Evolutionary conservation across 2,888 invertebrate genomes (phyloP).

Genomic region (Colletes collaris): DNA sequence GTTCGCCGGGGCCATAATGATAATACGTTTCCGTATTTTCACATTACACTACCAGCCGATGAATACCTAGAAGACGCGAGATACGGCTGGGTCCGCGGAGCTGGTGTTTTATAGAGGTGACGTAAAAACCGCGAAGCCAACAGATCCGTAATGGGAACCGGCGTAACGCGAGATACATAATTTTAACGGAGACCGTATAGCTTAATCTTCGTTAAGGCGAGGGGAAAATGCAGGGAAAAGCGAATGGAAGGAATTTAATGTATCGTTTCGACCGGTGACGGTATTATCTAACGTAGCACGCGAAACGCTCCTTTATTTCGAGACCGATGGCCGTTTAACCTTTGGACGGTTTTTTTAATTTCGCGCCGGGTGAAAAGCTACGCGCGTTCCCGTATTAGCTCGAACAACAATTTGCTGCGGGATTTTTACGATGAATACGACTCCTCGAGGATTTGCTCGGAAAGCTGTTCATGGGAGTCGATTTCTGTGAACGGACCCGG

Average conservation of each 20-base stretch:
- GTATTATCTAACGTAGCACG: slow-evolving; percentile 51
- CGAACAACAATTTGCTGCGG: neutral
- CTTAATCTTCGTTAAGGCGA: slow-evolving; percentile 41
- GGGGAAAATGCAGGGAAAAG: neutral
- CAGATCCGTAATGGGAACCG: slow-evolving; percentile 25
- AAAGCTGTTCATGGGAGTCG: no score
- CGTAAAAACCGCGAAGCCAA: slow-evolving; percentile 15
- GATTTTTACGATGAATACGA: neutral
- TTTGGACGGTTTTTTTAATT: slow-evolving; percentile 51
- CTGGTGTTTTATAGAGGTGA: neutral
- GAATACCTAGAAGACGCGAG: slow-evolving; percentile 43
- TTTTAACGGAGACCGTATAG: slow-evolving; percentile 20
- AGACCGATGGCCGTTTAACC: slow-evolving; percentile 42
- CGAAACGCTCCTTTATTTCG: slow-evolving; percentile 50
- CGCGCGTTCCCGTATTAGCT: neutral
- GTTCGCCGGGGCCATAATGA: slow-evolving; percentile 59
- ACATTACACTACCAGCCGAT: slow-evolving; percentile 36
- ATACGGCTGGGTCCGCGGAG: neutral
- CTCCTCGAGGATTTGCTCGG: no score
- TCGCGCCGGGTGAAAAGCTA: slow-evolving; percentile 17
- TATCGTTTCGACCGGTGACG: slow-evolving; percentile 37
- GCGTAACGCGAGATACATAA: slow-evolving; percentile 51
- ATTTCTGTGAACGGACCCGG: no score
- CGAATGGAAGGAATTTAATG: slow-evolving; percentile 36
- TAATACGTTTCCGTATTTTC: slow-evolving; percentile 67